phyloP scores from a whole-genome alignment of 2,888 invertebrate species.

The Drosophila ustulata region DNA sequence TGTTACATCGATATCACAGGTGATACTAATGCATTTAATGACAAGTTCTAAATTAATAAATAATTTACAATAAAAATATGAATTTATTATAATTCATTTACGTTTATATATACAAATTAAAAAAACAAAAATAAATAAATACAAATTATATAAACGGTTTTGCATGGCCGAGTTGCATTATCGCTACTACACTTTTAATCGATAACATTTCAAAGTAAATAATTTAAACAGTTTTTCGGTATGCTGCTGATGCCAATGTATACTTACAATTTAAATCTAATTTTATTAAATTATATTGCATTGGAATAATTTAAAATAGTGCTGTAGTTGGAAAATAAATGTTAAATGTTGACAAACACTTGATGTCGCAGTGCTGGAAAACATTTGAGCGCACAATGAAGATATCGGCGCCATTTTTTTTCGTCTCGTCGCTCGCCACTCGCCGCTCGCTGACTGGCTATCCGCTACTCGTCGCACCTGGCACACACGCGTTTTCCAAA shows the following conservation, averaged over 20 bases:
- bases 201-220: not conserved
- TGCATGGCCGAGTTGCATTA: not conserved
- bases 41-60: too few species aligned
- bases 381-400: slow-evolving; percentile 28
- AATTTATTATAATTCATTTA: too few species aligned
- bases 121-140: not conserved
- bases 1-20: not conserved
- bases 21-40: not conserved
- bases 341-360: not conserved
- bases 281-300: not conserved
- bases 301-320: not conserved
- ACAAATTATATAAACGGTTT: not conserved
- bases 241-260: too few species aligned
- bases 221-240: not conserved
- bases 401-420: slow-evolving; percentile 63
- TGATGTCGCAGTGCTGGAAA: not conserved
- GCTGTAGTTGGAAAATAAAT: slow-evolving; percentile 5
- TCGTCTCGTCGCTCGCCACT: slow-evolving; percentile 49
- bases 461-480: slow-evolving; percentile 58
- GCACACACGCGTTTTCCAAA: slow-evolving; percentile 74
- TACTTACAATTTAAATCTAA: not conserved
- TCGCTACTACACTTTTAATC: not conserved
- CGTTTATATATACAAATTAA: too few species aligned
- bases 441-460: slow-evolving; percentile 41
- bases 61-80: too few species aligned